Conservation (phyloP, 2,888 invertebrate genomes). For the Dryococelus australis region DNA sequence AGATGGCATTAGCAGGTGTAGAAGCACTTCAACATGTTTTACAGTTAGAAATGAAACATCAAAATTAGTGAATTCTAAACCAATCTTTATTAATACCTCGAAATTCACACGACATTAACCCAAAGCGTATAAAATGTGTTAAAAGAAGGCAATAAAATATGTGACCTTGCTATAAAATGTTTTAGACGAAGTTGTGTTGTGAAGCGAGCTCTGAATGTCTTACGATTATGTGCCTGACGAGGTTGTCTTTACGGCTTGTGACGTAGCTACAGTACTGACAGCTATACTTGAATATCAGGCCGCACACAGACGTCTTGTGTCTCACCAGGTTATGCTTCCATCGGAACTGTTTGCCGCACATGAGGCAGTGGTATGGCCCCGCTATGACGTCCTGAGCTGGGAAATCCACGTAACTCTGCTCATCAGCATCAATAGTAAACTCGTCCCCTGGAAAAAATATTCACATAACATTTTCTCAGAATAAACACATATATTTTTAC, state of each 20-base stretch:
- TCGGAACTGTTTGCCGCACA: not conserved
- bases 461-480: too few relatives aligned
- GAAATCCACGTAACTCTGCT: not conserved
- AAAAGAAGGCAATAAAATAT: too few relatives aligned
- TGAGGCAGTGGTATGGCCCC: not conserved
- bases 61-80: too few relatives aligned
- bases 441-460: not conserved
- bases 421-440: not conserved
- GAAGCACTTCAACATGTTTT: too few relatives aligned
- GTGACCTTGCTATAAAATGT: too few relatives aligned
- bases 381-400: not conserved
- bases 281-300: not conserved
- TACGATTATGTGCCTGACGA: not conserved
- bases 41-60: too few relatives aligned
- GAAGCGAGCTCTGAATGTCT: not conserved
- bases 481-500: too few relatives aligned
- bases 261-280: not conserved
- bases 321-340: not conserved
- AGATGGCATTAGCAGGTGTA: too few relatives aligned
- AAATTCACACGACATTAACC: too few relatives aligned
- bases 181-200: too few relatives aligned
- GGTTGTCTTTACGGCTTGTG: not conserved
- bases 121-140: too few relatives aligned
- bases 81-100: too few relatives aligned
- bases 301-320: not conserved